A percentile compares a stretch with the other conserved stretches of the same genome.
Evolutionary conservation across 2,113 vertebrate species (phyloP).

Genomic region (Glareola pratincola): DNA sequence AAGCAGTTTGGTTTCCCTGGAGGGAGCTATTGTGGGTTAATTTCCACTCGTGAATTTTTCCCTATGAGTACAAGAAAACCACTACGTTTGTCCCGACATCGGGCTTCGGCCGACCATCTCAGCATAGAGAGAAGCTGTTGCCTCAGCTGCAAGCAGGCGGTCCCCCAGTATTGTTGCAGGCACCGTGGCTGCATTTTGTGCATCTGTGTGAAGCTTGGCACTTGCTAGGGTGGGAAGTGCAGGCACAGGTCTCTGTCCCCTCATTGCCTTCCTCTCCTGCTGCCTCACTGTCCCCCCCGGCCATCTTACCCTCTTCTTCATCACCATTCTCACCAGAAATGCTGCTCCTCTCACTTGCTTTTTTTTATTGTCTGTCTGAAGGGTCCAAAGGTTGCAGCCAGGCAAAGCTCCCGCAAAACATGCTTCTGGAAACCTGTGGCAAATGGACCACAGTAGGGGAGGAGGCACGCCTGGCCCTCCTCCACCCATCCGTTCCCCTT

Average conservation of each 20-base stretch:
- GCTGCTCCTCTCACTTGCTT: background rate
- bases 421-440: background rate
- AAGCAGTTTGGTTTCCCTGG: background rate
- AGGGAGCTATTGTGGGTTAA: background rate
- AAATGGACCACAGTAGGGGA: background rate
- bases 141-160: background rate
- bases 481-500: background rate
- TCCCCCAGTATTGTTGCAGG: background rate
- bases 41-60: background rate
- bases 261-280: background rate
- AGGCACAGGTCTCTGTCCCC: background rate
- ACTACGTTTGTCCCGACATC: fast-evolving
- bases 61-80: background rate
- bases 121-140: fast-evolving
- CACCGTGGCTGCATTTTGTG: background rate
- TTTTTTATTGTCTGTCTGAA: background rate
- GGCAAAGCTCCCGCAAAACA: background rate
- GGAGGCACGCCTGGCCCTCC: background rate
- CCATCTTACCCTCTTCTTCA: background rate
- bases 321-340: background rate
- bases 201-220: background rate
- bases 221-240: background rate
- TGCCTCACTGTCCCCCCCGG: background rate
- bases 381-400: background rate
- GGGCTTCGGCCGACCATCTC: background rate